A percentile compares a stretch with the other conserved stretches of the same genome.
Evolutionary conservation across 2,888 invertebrate genomes (phyloP).

Genomic region (Timandra comae): DNA sequence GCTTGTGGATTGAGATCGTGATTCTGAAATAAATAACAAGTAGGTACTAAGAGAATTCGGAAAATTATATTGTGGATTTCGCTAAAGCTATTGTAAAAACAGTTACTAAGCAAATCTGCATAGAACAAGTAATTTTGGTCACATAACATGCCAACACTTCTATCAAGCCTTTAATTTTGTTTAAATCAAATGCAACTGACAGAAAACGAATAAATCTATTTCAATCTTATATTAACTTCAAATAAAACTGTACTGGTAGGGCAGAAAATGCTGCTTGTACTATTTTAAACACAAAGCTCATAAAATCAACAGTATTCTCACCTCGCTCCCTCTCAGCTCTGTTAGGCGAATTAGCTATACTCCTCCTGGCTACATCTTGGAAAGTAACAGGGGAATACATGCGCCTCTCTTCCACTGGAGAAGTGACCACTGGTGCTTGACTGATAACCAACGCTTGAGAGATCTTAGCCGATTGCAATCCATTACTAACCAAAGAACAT

Average conservation of each 20-base stretch:
- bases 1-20: slow-evolving; percentile 82
- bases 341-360: slow-evolving; percentile 85
- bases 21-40: slow-evolving; percentile 64
- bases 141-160: too few relatives aligned
- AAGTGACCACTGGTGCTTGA: slow-evolving; percentile 44
- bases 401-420: slow-evolving; percentile 79
- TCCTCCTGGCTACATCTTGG: slow-evolving; percentile 87
- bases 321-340: slow-evolving; percentile 54
- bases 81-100: too few relatives aligned
- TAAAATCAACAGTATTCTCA: slow-evolving; percentile 13
- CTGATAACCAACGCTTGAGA: slow-evolving; percentile 24
- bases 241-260: too few relatives aligned
- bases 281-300: background rate
- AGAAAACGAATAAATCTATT: too few relatives aligned
- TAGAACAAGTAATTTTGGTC: too few relatives aligned
- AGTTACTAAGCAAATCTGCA: too few relatives aligned
- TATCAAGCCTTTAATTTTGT: too few relatives aligned
- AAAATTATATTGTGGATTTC: too few relatives aligned
- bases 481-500: slow-evolving; percentile 29
- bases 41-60: too few relatives aligned
- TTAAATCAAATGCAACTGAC: too few relatives aligned
- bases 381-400: slow-evolving; percentile 91
- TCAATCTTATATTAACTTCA: too few relatives aligned
- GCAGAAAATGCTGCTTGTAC: too few relatives aligned
- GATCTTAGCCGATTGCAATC: slow-evolving; percentile 25